Evolutionary conservation across 2,113 vertebrate species (phyloP), one percentile per base, ranked within the genome.

Genomic region (Corythaeola cristata): DNA sequence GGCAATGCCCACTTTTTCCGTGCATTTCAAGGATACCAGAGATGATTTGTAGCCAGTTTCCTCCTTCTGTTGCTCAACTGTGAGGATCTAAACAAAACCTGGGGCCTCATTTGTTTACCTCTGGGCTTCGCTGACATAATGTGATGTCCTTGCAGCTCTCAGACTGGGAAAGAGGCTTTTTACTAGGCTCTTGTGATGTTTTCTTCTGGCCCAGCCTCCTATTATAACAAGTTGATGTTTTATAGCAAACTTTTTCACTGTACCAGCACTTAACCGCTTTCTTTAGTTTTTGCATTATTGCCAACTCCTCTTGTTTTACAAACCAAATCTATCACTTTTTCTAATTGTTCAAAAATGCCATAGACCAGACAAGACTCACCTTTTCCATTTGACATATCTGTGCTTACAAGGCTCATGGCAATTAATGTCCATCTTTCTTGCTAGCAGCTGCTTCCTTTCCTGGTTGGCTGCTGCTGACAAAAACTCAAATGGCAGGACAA

Each of bases 271-370:
- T 94, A 87, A 95, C 27, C 62, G 35, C 88, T 95, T 90, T 93
- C 88, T 94, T 93, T 87, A 82, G 74, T 35, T 95, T 93, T 77
- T 93, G 86, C 84, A 52, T 89, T 93, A 94, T 95, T 96, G 94
- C 96, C 96, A 96, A 50, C 41, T 94, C 88, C 90, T 92, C 93
- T 95, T 96, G 90, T 97, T 96, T 92, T 94, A 96, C 72, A 96
- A 96, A 97, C 88, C 90, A 91, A 88, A 80, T 88, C 90, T 96
- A 90, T 95, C 75, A 86, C 79, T 96, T 93, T 63, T 94, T 93
- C 81, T 96, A 94, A 91, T 94, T 96, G 82, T 95, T 96, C 78
- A 92, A 96, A 88, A 97, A 93, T 96, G 88, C 79, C 88, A 86
- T 50, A 74, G 67, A 93, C 89, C 89, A 96, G 96, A 96, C 95